phyloP scores from a whole-genome alignment of 2,113 vertebrate species.

The Sturnus vulgaris region DNA sequence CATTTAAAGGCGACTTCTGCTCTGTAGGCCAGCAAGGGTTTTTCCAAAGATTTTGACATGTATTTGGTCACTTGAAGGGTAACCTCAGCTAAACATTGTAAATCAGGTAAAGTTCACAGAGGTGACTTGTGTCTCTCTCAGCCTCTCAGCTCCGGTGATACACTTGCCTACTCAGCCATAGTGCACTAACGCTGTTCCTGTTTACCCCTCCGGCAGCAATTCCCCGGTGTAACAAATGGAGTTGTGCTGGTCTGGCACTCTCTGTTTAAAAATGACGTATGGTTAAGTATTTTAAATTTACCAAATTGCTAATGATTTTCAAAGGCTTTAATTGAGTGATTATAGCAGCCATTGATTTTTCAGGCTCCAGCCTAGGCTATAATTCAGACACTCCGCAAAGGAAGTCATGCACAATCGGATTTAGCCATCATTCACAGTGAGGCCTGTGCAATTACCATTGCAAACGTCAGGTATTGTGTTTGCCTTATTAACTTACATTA shows the following conservation, averaged over 20 bases:
- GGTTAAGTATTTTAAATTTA: constrained; percentile 15
- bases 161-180: neutral
- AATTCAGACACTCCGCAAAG: neutral
- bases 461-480: neutral
- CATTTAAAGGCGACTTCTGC: neutral
- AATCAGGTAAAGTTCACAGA: neutral
- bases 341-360: constrained; percentile 37
- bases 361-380: neutral
- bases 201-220: neutral
- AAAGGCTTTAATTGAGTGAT: constrained; percentile 30
- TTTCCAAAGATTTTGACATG: neutral
- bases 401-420: neutral
- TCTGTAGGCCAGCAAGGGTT: neutral
- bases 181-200: neutral
- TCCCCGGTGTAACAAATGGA: neutral
- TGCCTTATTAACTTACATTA: neutral
- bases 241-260: neutral
- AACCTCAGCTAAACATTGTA: neutral
- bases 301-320: constrained; percentile 4
- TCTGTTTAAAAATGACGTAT: neutral
- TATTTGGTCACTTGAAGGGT: neutral
- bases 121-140: neutral
- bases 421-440: neutral
- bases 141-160: neutral
- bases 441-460: neutral